Evolutionary conservation across 2,888 invertebrate species (phyloP).

Genomic region (Sinohyriopsis cumingii): DNA sequence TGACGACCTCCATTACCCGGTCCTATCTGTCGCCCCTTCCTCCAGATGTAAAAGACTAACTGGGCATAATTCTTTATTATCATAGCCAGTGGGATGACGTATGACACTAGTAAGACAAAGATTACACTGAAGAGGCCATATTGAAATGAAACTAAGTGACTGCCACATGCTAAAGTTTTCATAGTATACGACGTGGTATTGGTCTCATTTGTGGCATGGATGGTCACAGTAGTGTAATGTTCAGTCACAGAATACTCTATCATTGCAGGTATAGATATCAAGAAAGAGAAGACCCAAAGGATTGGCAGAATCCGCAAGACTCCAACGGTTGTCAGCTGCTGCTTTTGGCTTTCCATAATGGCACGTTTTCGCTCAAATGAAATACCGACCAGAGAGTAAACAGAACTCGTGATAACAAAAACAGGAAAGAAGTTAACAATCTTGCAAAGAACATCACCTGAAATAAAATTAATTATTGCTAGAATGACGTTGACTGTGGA

Average conservation of each 20-base stretch:
- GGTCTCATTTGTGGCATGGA: slow-evolving; percentile 1
- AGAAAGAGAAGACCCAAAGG: slow-evolving; percentile 28
- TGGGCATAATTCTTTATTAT: slow-evolving; percentile 34
- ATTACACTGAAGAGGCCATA: slow-evolving; percentile 37
- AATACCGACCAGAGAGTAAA: slow-evolving; percentile 49
- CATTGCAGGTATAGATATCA: slow-evolving; percentile 32
- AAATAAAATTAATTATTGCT: slow-evolving; percentile 10
- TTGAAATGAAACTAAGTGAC: slow-evolving; percentile 2
- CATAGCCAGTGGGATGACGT: slow-evolving; percentile 41
- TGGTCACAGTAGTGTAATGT: not conserved
- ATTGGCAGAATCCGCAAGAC: slow-evolving; percentile 22
- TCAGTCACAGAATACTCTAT: slow-evolving; percentile 29
- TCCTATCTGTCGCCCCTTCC: slow-evolving; percentile 16
- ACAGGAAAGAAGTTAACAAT: slow-evolving; percentile 45
- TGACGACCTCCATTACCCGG: not conserved
- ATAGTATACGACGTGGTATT: not conserved
- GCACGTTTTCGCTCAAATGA: slow-evolving; percentile 46
- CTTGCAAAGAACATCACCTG: slow-evolving; percentile 36
- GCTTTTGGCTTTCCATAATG: slow-evolving; percentile 25
- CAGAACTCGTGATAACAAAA: slow-evolving; percentile 45
- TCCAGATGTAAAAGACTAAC: slow-evolving; percentile 23
- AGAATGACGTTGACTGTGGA: not conserved
- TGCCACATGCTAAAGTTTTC: slow-evolving; percentile 10
- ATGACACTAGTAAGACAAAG: slow-evolving; percentile 37
- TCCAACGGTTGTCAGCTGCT: slow-evolving; percentile 20